Percentiles rank a stretch among this genome's conserved stretches.
Evolutionary conservation across 2,113 vertebrate genomes (phyloP).

Genomic region (Picathartes gymnocephalus): DNA sequence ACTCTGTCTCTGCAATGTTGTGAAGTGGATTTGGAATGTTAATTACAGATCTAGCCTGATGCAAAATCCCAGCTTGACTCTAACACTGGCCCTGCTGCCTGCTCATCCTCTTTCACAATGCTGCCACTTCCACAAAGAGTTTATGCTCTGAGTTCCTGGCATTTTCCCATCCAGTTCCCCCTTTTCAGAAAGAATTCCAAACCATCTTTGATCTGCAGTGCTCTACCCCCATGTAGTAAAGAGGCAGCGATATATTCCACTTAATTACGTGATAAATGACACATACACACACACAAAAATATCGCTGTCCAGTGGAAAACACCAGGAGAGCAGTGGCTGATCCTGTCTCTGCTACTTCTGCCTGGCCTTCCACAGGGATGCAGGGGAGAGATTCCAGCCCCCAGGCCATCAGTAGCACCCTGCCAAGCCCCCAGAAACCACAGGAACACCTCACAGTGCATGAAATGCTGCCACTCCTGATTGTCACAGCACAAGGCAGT

Average conservation of each 20-base stretch:
- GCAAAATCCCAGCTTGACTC: neutral
- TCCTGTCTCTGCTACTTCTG: neutral
- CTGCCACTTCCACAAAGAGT: neutral
- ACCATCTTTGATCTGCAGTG: neutral
- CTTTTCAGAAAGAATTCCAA: neutral
- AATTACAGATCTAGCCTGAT: neutral
- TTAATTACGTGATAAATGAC: neutral
- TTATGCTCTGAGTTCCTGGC: neutral
- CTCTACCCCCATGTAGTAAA: rapidly evolving
- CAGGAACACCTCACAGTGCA: neutral
- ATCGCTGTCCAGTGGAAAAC: neutral
- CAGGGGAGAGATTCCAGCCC: neutral
- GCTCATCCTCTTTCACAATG: neutral
- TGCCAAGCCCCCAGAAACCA: neutral
- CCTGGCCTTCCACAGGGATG: neutral
- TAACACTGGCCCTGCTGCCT: neutral
- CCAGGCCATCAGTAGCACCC: neutral
- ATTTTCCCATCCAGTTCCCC: neutral
- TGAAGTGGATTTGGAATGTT: neutral
- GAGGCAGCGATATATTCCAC: neutral
- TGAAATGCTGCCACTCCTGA: neutral
- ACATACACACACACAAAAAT: too few species aligned
- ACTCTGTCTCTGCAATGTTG: neutral
- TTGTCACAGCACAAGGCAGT: neutral
- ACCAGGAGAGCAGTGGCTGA: neutral